Evolutionary conservation across 2,113 vertebrate species (phyloP), one percentile per base, ranked within the genome.

Genomic region (Pipa parva): DNA sequence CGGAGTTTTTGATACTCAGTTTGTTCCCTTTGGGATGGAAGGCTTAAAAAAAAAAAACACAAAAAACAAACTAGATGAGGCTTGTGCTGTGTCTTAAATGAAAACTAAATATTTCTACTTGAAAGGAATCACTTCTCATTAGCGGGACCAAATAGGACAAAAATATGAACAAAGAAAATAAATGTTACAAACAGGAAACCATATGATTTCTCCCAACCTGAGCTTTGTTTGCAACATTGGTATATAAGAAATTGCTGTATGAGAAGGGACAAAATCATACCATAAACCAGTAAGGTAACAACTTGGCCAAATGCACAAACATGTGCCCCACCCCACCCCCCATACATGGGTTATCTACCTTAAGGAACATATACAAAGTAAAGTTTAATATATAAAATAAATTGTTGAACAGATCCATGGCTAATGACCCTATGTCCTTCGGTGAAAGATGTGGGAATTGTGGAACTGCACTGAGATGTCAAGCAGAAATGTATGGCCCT

Each of bases 331-430:
- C 33, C 15, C 83, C 84, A 80, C 81, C 82, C 74, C 81, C 76
- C 74, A 75, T 79, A 78, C 2, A 66, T 81, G 80, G 45, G 60
- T 72, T 74, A 75, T 76, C 72, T 77, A 27, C 82, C 62, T 70
- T 65, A 71, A 72, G 7, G 57, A 79, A 22, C 42, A 59, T 64
- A 81, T 78, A 63, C 80, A 26, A 79, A 79, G 80, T 74, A 78
- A 79, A 85, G 74, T 80, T 73, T 79, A 79, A 74, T 86, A 82
- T 83, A 84, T 88, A 87, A 84, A 92, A n/a, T n/a, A 93, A 95
- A 89, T 90, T 88, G 91, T 90, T 89, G 74, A 89, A 90, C 84
- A 90, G 84, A 36, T 89, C 85, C 85, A 86, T 87, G 86, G 84
- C 88, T 87, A 89, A 89, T 77, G 69, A 81, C 72, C 80, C 72